Percentiles rank a stretch among this genome's conserved stretches.
Evolutionary conservation across 2,113 vertebrate genomes (phyloP).

Genomic region (Protobothrops mucrosquamatus): DNA sequence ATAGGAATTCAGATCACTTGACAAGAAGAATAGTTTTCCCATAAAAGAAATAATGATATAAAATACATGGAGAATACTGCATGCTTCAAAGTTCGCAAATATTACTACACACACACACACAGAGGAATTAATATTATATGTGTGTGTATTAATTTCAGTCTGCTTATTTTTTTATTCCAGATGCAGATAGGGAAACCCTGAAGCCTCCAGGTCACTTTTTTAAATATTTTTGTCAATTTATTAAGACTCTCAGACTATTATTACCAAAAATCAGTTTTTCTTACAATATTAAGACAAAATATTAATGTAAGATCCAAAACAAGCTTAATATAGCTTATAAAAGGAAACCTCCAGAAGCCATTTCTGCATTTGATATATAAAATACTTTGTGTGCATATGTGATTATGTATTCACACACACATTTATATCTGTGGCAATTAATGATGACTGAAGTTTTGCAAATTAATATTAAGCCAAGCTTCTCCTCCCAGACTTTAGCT

Average conservation of each 20-base stretch:
- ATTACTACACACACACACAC: background rate
- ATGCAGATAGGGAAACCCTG: background rate
- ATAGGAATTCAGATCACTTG: background rate
- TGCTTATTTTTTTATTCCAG: background rate
- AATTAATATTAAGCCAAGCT: slow-evolving; percentile 14
- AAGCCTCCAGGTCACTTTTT: background rate
- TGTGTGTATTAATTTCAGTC: background rate
- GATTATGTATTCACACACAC: slow-evolving; percentile 17
- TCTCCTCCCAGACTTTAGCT: slow-evolving; percentile 24
- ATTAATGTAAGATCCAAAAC: background rate
- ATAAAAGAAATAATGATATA: background rate
- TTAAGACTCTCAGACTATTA: background rate
- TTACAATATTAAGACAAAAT: background rate
- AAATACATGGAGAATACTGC: background rate
- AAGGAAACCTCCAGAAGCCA: background rate
- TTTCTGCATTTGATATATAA: background rate
- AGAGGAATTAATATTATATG: background rate
- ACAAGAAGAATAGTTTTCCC: background rate
- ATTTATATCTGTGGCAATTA: background rate
- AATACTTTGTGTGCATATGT: background rate
- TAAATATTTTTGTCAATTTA: background rate
- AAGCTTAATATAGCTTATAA: background rate
- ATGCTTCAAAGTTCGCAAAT: background rate
- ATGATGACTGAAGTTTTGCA: slow-evolving; percentile 47
- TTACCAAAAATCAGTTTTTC: background rate